phyloP scores from a whole-genome alignment of 2,888 invertebrate genomes.

The Listrodromus nycthemerus region DNA sequence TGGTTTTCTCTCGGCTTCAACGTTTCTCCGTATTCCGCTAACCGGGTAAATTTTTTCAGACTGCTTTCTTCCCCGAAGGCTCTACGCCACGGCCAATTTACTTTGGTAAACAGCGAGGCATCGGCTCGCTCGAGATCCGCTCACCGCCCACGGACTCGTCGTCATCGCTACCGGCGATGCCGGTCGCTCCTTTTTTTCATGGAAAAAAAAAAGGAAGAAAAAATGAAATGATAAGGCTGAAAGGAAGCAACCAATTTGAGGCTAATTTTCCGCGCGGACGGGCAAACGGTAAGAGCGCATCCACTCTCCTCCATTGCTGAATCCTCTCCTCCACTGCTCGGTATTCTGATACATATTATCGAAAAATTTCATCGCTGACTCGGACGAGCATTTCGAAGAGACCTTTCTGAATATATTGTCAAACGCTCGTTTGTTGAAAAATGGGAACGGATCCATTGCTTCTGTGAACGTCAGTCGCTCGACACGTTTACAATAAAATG shows the following conservation, averaged over 20 bases:
- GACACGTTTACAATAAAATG: too few species aligned
- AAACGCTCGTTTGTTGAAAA: neutral
- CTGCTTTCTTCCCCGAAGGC: constrained; percentile 28
- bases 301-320: neutral
- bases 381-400: neutral
- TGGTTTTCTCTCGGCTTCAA: constrained; percentile 50
- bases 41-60: constrained; percentile 16
- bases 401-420: neutral
- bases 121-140: constrained; percentile 29
- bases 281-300: constrained; percentile 1
- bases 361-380: neutral
- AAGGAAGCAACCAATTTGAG: constrained; percentile 47
- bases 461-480: too few species aligned
- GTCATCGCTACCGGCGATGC: constrained; percentile 13
- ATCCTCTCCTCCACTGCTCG: neutral
- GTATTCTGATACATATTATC: neutral
- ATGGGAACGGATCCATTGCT: neutral
- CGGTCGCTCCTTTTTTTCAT: constrained; percentile 27
- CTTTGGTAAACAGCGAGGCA: constrained; percentile 55
- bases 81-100: constrained; percentile 59
- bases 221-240: constrained; percentile 31
- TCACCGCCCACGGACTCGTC: constrained; percentile 26
- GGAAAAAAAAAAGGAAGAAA: constrained; percentile 18
- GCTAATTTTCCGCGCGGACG: constrained; percentile 46
- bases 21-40: constrained; percentile 4